Base-by-base conservation (phyloP, 2,113 vertebrate genomes). In the Miniopterus natalensis region DNA sequence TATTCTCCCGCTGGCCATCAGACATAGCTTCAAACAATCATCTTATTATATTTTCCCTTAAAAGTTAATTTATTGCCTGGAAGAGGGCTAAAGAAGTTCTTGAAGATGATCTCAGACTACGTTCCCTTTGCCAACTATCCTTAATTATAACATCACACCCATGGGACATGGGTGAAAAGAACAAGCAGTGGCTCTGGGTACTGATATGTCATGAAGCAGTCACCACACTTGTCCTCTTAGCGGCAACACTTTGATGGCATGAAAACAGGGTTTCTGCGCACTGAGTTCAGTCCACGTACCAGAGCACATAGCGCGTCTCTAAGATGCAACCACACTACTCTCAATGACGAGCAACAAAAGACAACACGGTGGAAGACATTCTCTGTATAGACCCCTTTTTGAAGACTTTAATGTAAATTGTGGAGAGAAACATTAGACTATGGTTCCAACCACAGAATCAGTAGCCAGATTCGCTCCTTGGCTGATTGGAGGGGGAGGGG, bases 31-130 rank as follows among this genome's bases (percentile, higher is more conserved):
- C 94, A 95, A 94, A 97, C 95, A 95, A 86, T 74, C 20, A 1
- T 74, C 59, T 94, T 92, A 84, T 95, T 97, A 96, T 97, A 97
- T 87, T 89, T 79, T 75, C 70, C 90, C 91, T 96, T 95, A 80
- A 94, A 96, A 96, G 85, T 95, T 94, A 95, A 97, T 96, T 94
- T 97, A 95, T 80, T 97, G 96, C 94, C 94, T 97, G 88, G 94
- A 96, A 96, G 94, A 93, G 83, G 95, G 95, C 75, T 94, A 86
- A 90, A 96, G 81, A 93, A 85, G 91, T 93, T 94, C 83, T 94
- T 97, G 74, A 96, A 89, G 97, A 96, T 97, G 97, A 96, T 96
- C 95, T 97, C 97, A 94, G 92, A 94, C 85, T 83, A 11, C 29
- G 66, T 23, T 92, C 86, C 74, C 83, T 57, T 81, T 96, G 96